A percentile compares a stretch with the other conserved stretches of the same genome.
Evolutionary conservation across 2,888 invertebrate species (phyloP).

Genomic region (Linnaemya vulpina): DNA sequence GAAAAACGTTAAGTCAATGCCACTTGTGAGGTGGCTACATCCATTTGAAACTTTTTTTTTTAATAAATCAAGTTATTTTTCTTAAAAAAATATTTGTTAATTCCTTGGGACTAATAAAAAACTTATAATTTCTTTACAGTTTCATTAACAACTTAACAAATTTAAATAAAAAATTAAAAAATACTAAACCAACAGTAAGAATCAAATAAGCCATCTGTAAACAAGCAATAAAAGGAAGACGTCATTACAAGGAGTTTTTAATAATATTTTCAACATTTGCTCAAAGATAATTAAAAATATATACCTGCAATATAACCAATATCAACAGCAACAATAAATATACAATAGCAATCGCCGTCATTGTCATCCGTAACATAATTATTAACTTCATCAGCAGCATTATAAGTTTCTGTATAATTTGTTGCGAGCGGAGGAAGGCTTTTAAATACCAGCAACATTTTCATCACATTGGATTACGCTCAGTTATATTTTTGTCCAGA

Average conservation of each 20-base stretch:
- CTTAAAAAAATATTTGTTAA: neutral
- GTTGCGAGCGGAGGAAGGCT: conserved; percentile 37
- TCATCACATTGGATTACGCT: conserved; percentile 83
- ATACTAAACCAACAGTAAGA: neutral
- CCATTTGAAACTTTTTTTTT: neutral
- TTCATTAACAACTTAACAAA: conserved; percentile 9
- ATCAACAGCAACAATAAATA: conserved; percentile 11
- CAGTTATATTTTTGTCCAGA: conserved; percentile 82
- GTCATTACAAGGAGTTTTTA: neutral
- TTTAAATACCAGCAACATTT: conserved; percentile 68
- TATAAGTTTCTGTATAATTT: conserved; percentile 19
- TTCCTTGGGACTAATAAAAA: neutral
- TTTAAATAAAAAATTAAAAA: neutral
- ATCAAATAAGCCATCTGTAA: neutral
- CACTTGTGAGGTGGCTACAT: neutral
- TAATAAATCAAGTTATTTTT: neutral
- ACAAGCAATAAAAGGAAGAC: neutral
- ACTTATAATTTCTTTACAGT: conserved; percentile 31
- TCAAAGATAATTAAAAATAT: neutral
- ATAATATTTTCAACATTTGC: neutral
- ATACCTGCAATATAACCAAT: neutral
- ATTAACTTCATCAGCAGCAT: neutral
- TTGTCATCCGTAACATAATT: neutral
- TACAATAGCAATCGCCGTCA: neutral
- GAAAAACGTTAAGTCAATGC: neutral